These are phyloP conservation scores for Pelodiscus sinensis DNA, from an alignment of 2,113 vertebrate species.

Conservation along the genomic window DNA sequence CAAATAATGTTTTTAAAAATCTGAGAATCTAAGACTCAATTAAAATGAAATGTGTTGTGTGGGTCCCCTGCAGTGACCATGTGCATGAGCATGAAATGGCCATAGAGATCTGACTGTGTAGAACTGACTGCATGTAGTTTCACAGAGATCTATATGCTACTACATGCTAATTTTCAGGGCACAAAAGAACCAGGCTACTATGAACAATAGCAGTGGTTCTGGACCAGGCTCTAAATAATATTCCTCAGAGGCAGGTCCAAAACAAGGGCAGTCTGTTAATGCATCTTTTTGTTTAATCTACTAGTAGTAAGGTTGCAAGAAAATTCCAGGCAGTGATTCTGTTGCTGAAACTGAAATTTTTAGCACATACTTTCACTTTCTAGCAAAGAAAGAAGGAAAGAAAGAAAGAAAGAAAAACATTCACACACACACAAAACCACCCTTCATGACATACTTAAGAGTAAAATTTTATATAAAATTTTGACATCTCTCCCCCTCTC, in stretches of 20 bases:
- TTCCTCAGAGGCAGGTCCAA: background rate
- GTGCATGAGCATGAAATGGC: background rate
- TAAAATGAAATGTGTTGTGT: background rate
- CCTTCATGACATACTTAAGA: background rate
- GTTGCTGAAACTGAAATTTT: too few species aligned
- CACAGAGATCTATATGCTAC: background rate
- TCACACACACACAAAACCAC: too few species aligned
- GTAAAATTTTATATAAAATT: slow-evolving; percentile 1
- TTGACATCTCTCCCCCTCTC: slow-evolving; percentile 24
- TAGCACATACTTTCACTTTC: too few species aligned
- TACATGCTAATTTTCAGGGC: background rate
- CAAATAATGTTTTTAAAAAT: background rate
- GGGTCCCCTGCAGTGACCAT: background rate
- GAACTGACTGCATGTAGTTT: background rate
- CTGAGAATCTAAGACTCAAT: background rate
- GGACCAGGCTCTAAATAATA: background rate
- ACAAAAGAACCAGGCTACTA: background rate
- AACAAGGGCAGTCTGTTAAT: background rate
- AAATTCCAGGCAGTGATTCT: too few species aligned
- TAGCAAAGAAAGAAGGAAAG: too few species aligned
- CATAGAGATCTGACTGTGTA: background rate
- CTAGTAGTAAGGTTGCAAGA: too few species aligned
- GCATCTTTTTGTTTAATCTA: too few species aligned
- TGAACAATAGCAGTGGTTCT: background rate
- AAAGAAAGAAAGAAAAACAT: too few species aligned